Percentiles rank a stretch among this genome's conserved stretches.
Conservation (phyloP, 2,113 vertebrate species). For the Eptesicus fuscus region DNA sequence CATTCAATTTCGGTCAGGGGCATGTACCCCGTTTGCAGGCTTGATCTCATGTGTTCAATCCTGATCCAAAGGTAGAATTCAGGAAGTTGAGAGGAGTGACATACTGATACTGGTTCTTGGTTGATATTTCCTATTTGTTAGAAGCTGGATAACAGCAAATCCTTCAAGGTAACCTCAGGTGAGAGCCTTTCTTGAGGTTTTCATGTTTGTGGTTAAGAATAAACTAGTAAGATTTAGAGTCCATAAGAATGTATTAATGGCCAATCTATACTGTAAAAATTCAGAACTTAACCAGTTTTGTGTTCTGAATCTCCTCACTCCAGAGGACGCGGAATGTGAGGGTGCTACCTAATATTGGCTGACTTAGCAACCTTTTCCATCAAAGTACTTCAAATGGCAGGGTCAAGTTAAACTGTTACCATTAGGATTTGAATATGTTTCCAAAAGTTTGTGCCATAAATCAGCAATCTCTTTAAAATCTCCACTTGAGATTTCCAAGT, state of each 20-base stretch:
- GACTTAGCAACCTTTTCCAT: neutral
- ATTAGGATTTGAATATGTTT: neutral
- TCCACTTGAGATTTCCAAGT: neutral
- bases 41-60: neutral
- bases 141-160: neutral
- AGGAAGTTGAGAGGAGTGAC: neutral
- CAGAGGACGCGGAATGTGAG: neutral
- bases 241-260: neutral
- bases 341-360: neutral
- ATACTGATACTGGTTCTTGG: neutral
- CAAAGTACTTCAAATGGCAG: neutral
- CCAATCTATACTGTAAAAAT: neutral
- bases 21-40: no score
- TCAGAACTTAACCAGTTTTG: neutral
- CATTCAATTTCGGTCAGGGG: no score
- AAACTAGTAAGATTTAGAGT: neutral
- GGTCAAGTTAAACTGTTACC: neutral
- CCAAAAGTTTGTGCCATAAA: neutral
- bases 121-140: neutral
- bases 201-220: neutral
- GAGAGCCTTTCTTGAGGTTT: neutral
- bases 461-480: neutral
- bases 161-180: neutral
- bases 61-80: neutral
- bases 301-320: neutral